Base-by-base conservation (phyloP, 35 echinoderm and acorn worm genomes). In the Ophioderma brevispina region DNA sequence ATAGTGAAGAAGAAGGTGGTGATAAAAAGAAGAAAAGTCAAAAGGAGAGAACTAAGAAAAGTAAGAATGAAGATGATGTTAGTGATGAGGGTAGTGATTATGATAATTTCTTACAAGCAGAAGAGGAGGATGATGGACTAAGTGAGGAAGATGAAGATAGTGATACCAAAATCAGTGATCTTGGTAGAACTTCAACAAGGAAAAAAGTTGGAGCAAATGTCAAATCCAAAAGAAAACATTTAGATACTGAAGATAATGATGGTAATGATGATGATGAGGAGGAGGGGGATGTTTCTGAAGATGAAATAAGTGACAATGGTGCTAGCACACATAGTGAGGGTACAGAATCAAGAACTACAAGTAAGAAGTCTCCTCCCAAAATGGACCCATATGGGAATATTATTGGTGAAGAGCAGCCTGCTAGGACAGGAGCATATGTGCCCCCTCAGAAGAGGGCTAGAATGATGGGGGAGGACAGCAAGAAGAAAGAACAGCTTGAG, bases 371-470 rank as follows among this genome's bases (percentile, higher is more conserved):
- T 25, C 28, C n/a, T 38, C 19, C 35, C 0, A 98, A 94, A 55
- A 92, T 92, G 76, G 96, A 98, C 77, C 92, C 92, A 0, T 94
- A 98, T n/a, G 96, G 96, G 35, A 94, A 87, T 64, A 33, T 90
- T 2, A 80, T 92, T 23, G 96, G 82, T 17, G 80, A 89, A 56
- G 28, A 80, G 11, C 38, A 33, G 10, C 40, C 36, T 4, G 46
- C 42, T 32, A 50, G 32, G 15, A 84, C 86, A 0, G 83, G 77
- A 3, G 55, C 82, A 0, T 98, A 98, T 82, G 87, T 98, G 13
- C 96, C 96, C 19, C 96, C 96, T 77, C 96, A 98, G 41, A 92
- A 93, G 55, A 86, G 96, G 84, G 96, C 96, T 34, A 85, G 90
- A 89, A 90, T 98, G 96, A 94, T 98, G 93, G 96, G 90, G 19